These are phyloP conservation scores for Vanacampus margaritifer DNA, from an alignment of 2,113 vertebrate genomes.

Conservation along the genomic window DNA sequence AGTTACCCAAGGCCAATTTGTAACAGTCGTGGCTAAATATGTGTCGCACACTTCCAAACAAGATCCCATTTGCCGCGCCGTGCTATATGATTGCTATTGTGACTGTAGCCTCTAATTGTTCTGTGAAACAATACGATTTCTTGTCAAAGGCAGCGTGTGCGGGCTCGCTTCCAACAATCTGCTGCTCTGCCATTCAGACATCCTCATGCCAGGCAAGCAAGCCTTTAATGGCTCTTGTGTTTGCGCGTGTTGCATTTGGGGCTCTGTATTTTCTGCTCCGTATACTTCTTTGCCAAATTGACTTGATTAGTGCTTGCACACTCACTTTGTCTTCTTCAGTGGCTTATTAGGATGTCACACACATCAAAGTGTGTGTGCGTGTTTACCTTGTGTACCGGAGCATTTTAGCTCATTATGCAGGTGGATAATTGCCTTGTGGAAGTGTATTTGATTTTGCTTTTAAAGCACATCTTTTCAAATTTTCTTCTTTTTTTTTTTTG, in stretches of 20 bases:
- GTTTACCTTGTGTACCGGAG: slow-evolving; percentile 11
- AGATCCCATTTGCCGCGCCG: slow-evolving; percentile 14
- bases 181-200: slow-evolving; percentile 24
- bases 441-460: slow-evolving; percentile 30
- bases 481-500: slow-evolving; percentile 11
- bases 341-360: slow-evolving; percentile 46
- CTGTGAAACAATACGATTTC: slow-evolving; percentile 39
- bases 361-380: slow-evolving; percentile 22
- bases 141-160: slow-evolving; percentile 21
- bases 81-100: slow-evolving; percentile 29
- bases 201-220: slow-evolving; percentile 39
- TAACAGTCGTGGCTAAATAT: slow-evolving; percentile 23
- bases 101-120: slow-evolving; percentile 38
- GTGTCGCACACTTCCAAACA: slow-evolving; percentile 21
- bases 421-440: slow-evolving; percentile 27
- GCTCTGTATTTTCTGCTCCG: slow-evolving; percentile 17
- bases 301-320: slow-evolving; percentile 42
- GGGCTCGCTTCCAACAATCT: slow-evolving; percentile 52
- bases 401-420: slow-evolving; percentile 21
- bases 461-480: slow-evolving; percentile 30
- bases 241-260: slow-evolving; percentile 13
- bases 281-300: slow-evolving; percentile 36
- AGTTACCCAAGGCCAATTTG: slow-evolving; percentile 33
- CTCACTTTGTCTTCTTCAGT: slow-evolving; percentile 35
- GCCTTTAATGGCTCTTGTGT: slow-evolving; percentile 33